Evolutionary conservation across 1,140 invertebrate genomes (phyloP).

Genomic region (Lethocerus indicus): DNA sequence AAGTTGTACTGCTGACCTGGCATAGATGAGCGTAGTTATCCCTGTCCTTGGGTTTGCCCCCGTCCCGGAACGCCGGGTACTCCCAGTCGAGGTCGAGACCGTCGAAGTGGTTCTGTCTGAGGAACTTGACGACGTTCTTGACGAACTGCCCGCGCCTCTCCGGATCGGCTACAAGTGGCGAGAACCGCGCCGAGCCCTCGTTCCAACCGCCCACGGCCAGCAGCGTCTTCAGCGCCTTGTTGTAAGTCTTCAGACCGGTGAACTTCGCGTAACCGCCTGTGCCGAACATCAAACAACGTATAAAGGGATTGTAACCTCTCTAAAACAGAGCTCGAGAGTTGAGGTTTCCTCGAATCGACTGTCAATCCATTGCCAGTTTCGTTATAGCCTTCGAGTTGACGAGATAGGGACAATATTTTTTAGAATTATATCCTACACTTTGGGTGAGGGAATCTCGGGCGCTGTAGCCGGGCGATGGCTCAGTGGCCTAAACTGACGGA

Average conservation of each 20-base stretch:
- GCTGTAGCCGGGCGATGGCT: too few species aligned
- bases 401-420: too few species aligned
- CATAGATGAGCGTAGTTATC: slow-evolving; percentile 81
- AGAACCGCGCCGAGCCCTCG: slow-evolving; percentile 78
- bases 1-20: slow-evolving; percentile 33
- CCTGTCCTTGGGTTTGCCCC: slow-evolving; percentile 74
- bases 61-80: slow-evolving; percentile 82
- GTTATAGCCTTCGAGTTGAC: too few species aligned
- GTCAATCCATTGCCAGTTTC: too few species aligned
- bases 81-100: slow-evolving; percentile 95
- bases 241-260: slow-evolving; percentile 80
- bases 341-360: too few species aligned
- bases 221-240: slow-evolving; percentile 80
- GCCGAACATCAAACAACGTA: too few species aligned
- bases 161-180: slow-evolving; percentile 62
- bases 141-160: slow-evolving; percentile 64
- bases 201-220: slow-evolving; percentile 95
- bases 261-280: slow-evolving; percentile 93
- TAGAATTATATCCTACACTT: too few species aligned
- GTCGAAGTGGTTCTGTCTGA: slow-evolving; percentile 85
- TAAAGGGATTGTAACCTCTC: too few species aligned
- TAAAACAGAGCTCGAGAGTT: too few species aligned
- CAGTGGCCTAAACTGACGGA: too few species aligned
- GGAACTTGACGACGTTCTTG: slow-evolving; percentile 71
- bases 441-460: too few species aligned